phyloP scores from a whole-genome alignment of 2,888 invertebrate genomes.

The Philaethria dido region DNA sequence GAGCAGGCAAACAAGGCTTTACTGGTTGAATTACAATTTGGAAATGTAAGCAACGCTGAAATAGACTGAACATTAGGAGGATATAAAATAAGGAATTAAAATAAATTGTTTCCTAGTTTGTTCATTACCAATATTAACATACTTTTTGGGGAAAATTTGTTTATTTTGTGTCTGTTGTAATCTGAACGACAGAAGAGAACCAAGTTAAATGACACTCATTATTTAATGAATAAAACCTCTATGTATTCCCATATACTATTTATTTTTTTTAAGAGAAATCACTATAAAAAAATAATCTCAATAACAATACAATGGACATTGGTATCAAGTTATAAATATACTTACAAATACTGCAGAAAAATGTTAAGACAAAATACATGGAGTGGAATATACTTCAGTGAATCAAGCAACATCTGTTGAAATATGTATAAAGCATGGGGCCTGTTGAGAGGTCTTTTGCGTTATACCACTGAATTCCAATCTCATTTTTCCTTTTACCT shows the following conservation, averaged over 20 bases:
- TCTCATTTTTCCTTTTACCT: slow-evolving; percentile 46
- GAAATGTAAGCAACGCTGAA: slow-evolving; percentile 25
- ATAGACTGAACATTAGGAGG: slow-evolving; percentile 3
- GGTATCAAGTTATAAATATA: neutral
- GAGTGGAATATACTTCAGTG: slow-evolving; percentile 15
- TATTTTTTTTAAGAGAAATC: no score
- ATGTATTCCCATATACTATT: no score
- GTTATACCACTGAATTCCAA: slow-evolving; percentile 38
- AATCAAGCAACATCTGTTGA: slow-evolving; percentile 22
- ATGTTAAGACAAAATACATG: slow-evolving; percentile 18
- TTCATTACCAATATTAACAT: no score
- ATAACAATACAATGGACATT: neutral
- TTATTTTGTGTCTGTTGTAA: no score
- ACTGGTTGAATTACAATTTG: slow-evolving; percentile 35
- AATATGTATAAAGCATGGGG: slow-evolving; percentile 32
- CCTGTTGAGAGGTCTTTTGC: slow-evolving; percentile 30
- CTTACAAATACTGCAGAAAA: slow-evolving; percentile 1
- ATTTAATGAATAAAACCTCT: no score
- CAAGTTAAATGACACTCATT: no score
- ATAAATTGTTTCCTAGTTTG: no score
- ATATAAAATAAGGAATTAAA: neutral
- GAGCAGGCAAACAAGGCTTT: slow-evolving; percentile 41
- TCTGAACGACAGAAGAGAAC: no score
- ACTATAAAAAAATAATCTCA: neutral
- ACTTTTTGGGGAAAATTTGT: no score